A percentile compares a stretch with the other conserved stretches of the same genome.
phyloP scores from a whole-genome alignment of 1,140 invertebrate genomes.

The Leptinotarsa lineolata region DNA sequence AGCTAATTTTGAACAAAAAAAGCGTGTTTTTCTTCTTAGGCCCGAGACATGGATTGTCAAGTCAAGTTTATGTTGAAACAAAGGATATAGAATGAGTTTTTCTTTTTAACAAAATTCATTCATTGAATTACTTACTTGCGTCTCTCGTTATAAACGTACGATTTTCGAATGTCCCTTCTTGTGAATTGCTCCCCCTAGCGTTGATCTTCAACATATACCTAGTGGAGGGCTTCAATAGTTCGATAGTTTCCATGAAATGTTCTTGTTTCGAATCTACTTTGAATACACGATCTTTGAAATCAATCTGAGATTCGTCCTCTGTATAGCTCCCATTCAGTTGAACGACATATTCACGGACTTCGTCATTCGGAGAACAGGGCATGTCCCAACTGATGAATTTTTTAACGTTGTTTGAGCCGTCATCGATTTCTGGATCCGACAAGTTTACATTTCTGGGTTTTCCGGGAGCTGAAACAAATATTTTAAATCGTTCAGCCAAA shows the following conservation, averaged over 20 bases:
- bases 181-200: not conserved
- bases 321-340: conserved; percentile 27
- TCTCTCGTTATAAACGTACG: not conserved
- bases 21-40: too few relatives aligned
- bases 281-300: not conserved
- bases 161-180: not conserved
- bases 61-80: too few relatives aligned
- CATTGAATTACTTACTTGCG: not conserved
- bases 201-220: not conserved
- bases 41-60: too few relatives aligned
- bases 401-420: not conserved
- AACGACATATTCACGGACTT: conserved; percentile 20
- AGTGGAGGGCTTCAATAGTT: not conserved
- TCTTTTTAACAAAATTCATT: too few relatives aligned
- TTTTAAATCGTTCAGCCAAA: not conserved
- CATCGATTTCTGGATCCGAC: not conserved
- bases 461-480: conserved; percentile 3
- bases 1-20: too few relatives aligned
- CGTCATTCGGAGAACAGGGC: conserved; percentile 1
- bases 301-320: not conserved
- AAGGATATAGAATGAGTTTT: too few relatives aligned
- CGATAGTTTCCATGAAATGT: not conserved
- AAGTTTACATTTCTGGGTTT: not conserved
- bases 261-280: not conserved
- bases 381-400: not conserved